These are phyloP conservation scores for Temnothorax ravouxi DNA, from an alignment of 2,888 invertebrate species.

Conservation along the genomic window DNA sequence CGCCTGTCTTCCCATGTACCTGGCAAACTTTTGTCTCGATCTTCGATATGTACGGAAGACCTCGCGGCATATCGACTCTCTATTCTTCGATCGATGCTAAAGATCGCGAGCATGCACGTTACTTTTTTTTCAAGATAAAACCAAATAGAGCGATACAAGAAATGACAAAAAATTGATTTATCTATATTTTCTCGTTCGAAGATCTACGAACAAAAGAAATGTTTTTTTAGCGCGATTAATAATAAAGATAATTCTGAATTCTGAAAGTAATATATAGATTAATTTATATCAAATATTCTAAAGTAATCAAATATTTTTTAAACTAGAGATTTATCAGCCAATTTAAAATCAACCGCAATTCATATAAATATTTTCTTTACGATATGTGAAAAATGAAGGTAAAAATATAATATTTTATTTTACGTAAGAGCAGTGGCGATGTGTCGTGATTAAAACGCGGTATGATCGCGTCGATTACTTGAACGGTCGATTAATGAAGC, in stretches of 20 bases:
- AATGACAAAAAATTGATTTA: conserved; percentile 10
- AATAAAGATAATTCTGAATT: not conserved
- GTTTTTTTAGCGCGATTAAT: not conserved
- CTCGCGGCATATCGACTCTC: conserved; percentile 60
- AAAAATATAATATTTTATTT: not conserved
- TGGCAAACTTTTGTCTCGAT: conserved; percentile 82
- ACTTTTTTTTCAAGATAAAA: conserved; percentile 13
- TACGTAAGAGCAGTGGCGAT: conserved; percentile 13
- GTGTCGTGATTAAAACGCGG: conserved; percentile 28
- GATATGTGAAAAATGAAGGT: not conserved
- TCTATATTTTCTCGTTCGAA: conserved; percentile 9
- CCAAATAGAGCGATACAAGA: not conserved
- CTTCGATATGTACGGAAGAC: conserved; percentile 73
- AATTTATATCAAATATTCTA: not conserved
- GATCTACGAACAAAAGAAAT: not conserved
- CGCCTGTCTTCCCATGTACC: conserved; percentile 77
- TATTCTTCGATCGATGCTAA: conserved; percentile 82
- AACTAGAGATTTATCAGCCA: not conserved
- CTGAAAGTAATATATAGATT: not conserved
- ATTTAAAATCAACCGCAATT: conserved; percentile 2
- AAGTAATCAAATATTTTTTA: not conserved
- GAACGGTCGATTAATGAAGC: conserved; percentile 69
- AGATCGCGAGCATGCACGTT: conserved; percentile 82
- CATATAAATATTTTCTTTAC: not conserved
- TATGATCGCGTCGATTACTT: conserved; percentile 41